Base-by-base conservation (phyloP, 1,140 invertebrate species). In the Caenorhabditis briggsae region DNA sequence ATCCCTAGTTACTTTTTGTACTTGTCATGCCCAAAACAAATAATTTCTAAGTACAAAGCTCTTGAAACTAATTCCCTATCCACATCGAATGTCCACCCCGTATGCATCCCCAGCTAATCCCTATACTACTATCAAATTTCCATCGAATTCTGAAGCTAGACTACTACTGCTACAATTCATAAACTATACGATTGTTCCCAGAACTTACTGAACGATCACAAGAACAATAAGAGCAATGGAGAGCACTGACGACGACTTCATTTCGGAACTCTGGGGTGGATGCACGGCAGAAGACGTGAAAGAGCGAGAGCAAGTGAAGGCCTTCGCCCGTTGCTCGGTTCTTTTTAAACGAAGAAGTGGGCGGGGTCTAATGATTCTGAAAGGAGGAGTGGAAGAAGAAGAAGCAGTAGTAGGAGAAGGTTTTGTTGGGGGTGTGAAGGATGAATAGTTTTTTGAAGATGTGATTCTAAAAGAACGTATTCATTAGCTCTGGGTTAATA, bases 201-300 rank as follows among this genome's bases (percentile, higher is more conserved):
- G 33, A 33, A 78, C 70, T 78, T 50, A 78, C 70, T 78, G 70
- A 78, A 78, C 46, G 70, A 78, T 50, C 46, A 78, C 70, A 46
- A 78, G 70, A 78, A 50, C 70, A 78, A 78, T 78, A 48, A 78
- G 46, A 43, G 70, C 70, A n/a, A 53, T 46, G 46, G 70, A 78
- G 70, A 78, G 70, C 70, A 50, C 46, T 78, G 70, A 78, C 70
- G 64, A 70, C 64, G 70, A 78, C 70, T 78, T 78, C 70, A 78
- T 78, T 53, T 78, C 70, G 70, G n/a, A 14, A 53, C 11, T n/a
- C 50, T 7, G 23, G 14, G 46, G 20, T 25, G 41, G 23, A 78
- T 20, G 2, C 6, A n/a, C 12, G 18, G 18, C 14, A 61, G 59
- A 53, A 78, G 70, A 78, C 70, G 70, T 78, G 43, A 50, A 41